phyloP scores from a whole-genome alignment of 2,888 invertebrate genomes.

The Tipula lateralis region DNA sequence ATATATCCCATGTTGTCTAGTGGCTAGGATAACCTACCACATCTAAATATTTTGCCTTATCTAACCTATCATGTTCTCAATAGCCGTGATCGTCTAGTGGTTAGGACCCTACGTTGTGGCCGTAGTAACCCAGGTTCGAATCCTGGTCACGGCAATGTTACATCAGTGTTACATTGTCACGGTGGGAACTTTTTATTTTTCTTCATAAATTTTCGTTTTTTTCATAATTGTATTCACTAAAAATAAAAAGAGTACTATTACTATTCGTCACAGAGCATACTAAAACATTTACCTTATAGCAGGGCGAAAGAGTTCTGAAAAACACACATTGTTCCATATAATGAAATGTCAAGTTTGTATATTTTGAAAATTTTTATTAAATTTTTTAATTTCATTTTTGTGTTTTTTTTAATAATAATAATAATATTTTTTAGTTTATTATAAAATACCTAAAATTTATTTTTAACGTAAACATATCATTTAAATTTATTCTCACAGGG shows the following conservation, averaged over 20 bases:
- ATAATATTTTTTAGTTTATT: background rate
- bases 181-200: background rate
- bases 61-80: no score
- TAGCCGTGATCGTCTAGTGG: conserved; percentile 41
- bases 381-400: background rate
- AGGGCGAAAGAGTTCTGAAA: no score
- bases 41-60: no score
- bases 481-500: conserved; percentile 24
- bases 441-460: conserved; percentile 19
- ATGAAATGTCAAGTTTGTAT: background rate
- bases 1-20: conserved; percentile 33
- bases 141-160: conserved; percentile 52
- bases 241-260: background rate
- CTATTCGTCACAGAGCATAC: no score
- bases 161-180: background rate
- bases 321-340: background rate
- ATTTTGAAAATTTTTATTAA: background rate
- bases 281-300: no score
- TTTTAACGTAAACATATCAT: background rate
- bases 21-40: conserved; percentile 30
- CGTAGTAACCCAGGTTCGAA: conserved; percentile 60
- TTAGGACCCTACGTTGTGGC: conserved; percentile 58
- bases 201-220: no score
- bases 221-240: no score
- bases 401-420: conserved; percentile 4